Evolutionary conservation across 1,140 invertebrate genomes (phyloP).

Genomic region (Oscheius sp.): DNA sequence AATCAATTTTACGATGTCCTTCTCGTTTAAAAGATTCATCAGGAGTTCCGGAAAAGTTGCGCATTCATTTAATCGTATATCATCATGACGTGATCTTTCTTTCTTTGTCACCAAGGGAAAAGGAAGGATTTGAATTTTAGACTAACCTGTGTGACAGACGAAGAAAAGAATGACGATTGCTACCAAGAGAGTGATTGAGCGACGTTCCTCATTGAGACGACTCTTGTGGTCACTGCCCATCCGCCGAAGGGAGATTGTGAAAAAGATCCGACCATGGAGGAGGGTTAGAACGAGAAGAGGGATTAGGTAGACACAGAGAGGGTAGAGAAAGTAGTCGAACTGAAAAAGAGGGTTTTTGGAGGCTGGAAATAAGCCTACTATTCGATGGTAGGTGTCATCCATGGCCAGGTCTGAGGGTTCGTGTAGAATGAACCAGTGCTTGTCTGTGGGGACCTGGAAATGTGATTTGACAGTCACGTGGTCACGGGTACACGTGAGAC

Average conservation of each 20-base stretch:
- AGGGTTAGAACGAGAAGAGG: slow-evolving; percentile 53
- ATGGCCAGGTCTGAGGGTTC: slow-evolving; percentile 24
- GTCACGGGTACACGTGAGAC: neutral
- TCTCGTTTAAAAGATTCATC: no score
- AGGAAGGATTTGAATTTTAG: no score
- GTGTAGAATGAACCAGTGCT: slow-evolving; percentile 24
- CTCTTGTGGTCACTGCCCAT: slow-evolving; percentile 47
- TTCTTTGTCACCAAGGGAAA: no score
- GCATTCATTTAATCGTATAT: no score
- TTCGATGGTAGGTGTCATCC: slow-evolving; percentile 32
- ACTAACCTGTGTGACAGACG: slow-evolving; percentile 54
- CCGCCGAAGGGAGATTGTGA: slow-evolving; percentile 43
- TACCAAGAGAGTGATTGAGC: slow-evolving; percentile 52
- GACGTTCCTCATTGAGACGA: slow-evolving; percentile 45
- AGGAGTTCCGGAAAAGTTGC: no score
- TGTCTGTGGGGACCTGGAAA: neutral
- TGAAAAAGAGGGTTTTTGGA: slow-evolving; percentile 19
- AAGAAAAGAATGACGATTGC: slow-evolving; percentile 57
- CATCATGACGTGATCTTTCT: no score
- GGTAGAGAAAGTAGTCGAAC: slow-evolving; percentile 52
- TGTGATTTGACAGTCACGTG: neutral
- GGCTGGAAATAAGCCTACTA: slow-evolving; percentile 22
- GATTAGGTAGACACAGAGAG: slow-evolving; percentile 51
- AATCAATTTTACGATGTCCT: no score
- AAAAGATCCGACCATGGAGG: slow-evolving; percentile 52